Evolutionary conservation across 2,797 vertebrate species (phyloP).

Genomic region (Arrhamphus sclerolepis): DNA sequence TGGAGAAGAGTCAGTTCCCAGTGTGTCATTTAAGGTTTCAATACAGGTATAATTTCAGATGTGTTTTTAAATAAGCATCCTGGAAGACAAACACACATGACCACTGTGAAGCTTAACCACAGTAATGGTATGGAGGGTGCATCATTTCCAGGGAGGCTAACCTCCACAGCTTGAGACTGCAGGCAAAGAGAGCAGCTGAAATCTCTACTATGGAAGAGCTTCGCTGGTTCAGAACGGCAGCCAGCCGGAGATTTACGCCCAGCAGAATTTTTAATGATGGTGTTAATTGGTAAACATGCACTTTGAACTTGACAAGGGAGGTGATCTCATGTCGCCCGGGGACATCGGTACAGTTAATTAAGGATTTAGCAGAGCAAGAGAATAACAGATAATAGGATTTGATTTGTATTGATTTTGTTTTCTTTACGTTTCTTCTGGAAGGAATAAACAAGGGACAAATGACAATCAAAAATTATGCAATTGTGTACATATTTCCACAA

Average conservation of each 20-base stretch:
- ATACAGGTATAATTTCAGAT: neutral
- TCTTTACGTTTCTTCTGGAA: no score
- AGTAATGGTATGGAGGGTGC: slow-evolving; percentile 1
- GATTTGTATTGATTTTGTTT: no score
- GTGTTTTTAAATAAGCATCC: slow-evolving; percentile 16
- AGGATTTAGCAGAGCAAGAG: slow-evolving; percentile 11
- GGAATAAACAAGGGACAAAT: no score
- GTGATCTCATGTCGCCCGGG: neutral
- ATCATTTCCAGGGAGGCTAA: no score
- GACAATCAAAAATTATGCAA: no score
- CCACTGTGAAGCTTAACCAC: slow-evolving; percentile 33
- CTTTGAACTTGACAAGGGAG: slow-evolving; percentile 15
- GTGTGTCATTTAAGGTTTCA: slow-evolving; percentile 1
- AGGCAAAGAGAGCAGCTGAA: slow-evolving; percentile 1
- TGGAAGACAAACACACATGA: neutral
- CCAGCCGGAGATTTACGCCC: slow-evolving; percentile 5
- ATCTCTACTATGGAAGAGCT: neutral
- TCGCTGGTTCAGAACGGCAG: neutral
- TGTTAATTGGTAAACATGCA: slow-evolving; percentile 24
- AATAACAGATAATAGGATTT: neutral
- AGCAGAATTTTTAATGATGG: slow-evolving; percentile 1
- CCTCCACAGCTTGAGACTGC: neutral
- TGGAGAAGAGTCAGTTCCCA: neutral
- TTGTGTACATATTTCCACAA: no score
- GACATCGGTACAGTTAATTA: slow-evolving; percentile 8